Conservation (phyloP, 2,888 invertebrate species). For the Drosophila lacicola region DNA sequence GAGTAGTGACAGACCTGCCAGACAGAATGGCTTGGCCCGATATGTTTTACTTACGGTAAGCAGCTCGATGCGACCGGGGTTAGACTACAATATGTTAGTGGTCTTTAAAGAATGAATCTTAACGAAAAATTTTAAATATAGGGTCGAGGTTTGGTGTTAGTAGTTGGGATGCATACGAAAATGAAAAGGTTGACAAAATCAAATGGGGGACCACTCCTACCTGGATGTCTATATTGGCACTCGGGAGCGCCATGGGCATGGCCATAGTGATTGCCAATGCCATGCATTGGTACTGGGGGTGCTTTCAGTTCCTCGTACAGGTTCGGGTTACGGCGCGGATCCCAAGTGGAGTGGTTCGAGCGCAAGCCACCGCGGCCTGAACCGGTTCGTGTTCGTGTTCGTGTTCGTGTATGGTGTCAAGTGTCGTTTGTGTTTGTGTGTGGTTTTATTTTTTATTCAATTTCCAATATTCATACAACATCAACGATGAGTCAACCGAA, state of each 20-base stretch:
- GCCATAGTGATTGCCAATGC: constrained; percentile 82
- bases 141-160: constrained; percentile 25
- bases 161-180: constrained; percentile 29
- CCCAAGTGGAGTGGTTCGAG: constrained; percentile 92
- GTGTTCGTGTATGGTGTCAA: constrained; percentile 32
- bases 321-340: constrained; percentile 92
- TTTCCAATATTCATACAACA: constrained; percentile 77
- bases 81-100: constrained; percentile 59
- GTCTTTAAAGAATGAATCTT: constrained; percentile 13
- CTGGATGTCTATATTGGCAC: constrained; percentile 85
- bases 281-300: constrained; percentile 86
- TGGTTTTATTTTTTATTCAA: constrained; percentile 51
- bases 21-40: constrained; percentile 13
- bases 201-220: constrained; percentile 75
- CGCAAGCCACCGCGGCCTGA: constrained; percentile 84
- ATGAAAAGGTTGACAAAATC: constrained; percentile 26
- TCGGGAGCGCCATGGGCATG: constrained; percentile 82
- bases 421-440: constrained; percentile 21
- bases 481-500: constrained; percentile 58
- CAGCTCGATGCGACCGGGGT: constrained; percentile 49
- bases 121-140: constrained; percentile 22
- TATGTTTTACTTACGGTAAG: constrained; percentile 59
- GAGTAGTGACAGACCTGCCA: constrained; percentile 18
- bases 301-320: constrained; percentile 93
- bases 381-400: constrained; percentile 37